Conservation (phyloP, 1,140 invertebrate genomes). For the Brachystomella parvula region DNA sequence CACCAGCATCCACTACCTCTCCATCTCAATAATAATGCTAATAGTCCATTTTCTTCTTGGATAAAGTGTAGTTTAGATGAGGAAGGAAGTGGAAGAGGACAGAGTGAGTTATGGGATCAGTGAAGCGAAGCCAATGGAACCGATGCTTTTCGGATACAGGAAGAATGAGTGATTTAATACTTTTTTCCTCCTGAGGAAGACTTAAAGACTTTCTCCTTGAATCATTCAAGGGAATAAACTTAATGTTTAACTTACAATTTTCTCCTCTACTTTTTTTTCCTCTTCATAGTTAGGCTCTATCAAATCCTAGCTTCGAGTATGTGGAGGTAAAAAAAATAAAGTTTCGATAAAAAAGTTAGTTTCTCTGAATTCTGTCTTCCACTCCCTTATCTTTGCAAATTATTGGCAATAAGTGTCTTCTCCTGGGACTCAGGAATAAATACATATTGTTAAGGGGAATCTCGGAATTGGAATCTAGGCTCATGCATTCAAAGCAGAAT, state of each 20-base stretch:
- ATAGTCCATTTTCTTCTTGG: background rate
- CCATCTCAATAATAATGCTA: background rate
- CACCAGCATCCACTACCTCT: background rate
- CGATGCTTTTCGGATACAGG: slow-evolving; percentile 11
- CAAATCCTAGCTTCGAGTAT: background rate
- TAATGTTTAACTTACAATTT: slow-evolving; percentile 37
- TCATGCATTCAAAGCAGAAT: background rate
- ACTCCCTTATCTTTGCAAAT: background rate
- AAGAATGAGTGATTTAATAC: slow-evolving; percentile 38
- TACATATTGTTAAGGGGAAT: slow-evolving; percentile 7
- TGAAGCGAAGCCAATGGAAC: slow-evolving; percentile 29
- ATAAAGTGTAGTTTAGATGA: background rate
- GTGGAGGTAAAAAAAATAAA: background rate
- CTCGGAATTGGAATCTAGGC: too few species aligned
- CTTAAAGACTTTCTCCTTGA: background rate
- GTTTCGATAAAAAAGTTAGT: background rate
- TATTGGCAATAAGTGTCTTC: slow-evolving; percentile 1
- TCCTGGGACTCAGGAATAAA: background rate
- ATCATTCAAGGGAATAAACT: slow-evolving; percentile 6
- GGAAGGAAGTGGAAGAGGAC: background rate
- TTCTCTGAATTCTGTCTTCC: background rate
- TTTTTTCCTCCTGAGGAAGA: slow-evolving; percentile 21
- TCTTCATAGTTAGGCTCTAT: background rate
- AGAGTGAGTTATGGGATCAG: slow-evolving; percentile 29
- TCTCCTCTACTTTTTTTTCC: slow-evolving; percentile 17